Base-by-base conservation (phyloP, 1,140 invertebrate species). In the Drosophila elegans region DNA sequence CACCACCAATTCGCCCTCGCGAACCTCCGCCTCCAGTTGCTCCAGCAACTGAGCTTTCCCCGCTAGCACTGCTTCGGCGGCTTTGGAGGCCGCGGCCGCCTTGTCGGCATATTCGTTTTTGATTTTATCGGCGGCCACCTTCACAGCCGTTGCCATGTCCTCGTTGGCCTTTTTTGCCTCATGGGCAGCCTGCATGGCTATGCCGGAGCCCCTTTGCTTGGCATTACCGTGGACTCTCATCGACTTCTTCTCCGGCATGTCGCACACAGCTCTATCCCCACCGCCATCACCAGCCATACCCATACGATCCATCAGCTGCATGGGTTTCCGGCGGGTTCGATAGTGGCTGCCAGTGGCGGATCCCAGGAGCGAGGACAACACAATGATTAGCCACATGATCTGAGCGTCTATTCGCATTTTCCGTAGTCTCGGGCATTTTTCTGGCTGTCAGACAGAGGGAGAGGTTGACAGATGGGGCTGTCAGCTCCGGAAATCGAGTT, bases 121-220 rank as follows among this genome's bases (percentile, higher is more conserved):
- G 3, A 89, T 90, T 2, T 79, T 59, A 4, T 80, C 72, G 0
- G 84, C 54, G 2, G 84, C 80, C 11, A 41, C 9, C 42, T 74
- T 72, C 0, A 90, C 84, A 0, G 84, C 84, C 0, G 3, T 16
- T 0, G 53, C 68, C 84, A 90, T 90, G 0, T 90, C 84, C 3
- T 89, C 84, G 36, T 84, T 89, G 6, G 84, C 84, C 32, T 78
- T 74, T 10, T 68, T 84, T 0, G 84, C 84, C 59, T 89, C 84
- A 6, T 72, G 41, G 2, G 84, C 84, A 0, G 84, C 84, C 27
- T 89, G 53, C 0, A 71, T 10, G 2, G 84, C 84, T 1, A 89
- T 80, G 6, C 77, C 68, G 0, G 77, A 68, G 10, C 46, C 13
- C 0, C 56, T 42, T 1, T 64, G 60, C 7, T 89, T 89, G 4